A percentile compares a stretch with the other conserved stretches of the same genome.
Evolutionary conservation across 2,113 vertebrate species (phyloP).

Genomic region (Tiliqua scincoides): DNA sequence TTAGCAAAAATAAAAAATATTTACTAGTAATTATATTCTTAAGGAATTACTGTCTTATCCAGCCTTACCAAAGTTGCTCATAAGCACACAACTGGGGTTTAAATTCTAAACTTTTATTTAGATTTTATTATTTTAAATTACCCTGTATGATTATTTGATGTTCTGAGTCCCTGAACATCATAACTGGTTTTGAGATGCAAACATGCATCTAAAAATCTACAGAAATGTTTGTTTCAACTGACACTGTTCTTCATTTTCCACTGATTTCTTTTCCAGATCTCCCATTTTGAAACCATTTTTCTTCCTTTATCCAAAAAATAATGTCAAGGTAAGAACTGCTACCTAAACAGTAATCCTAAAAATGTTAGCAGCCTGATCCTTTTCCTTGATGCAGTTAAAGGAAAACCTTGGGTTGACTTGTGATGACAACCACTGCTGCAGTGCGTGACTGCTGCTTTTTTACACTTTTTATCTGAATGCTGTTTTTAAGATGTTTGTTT

Average conservation of each 20-base stretch:
- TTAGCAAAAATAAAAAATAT: not conserved
- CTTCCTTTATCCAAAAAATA: constrained; percentile 82
- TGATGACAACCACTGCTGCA: too few relatives aligned
- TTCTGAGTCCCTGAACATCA: not conserved
- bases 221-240: not conserved
- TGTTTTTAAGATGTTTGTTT: too few relatives aligned
- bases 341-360: constrained; percentile 1
- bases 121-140: not conserved
- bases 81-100: not conserved
- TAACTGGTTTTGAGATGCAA: not conserved
- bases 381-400: not conserved
- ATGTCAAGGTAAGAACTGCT: constrained; percentile 63
- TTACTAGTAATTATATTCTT: not conserved
- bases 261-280: constrained; percentile 73
- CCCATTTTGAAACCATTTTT: constrained; percentile 88
- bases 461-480: too few relatives aligned
- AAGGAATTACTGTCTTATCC: not conserved
- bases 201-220: not conserved
- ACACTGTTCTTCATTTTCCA: constrained; percentile 15
- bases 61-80: not conserved
- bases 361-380: not conserved
- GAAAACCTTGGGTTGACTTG: not conserved
- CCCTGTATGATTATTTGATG: not conserved
- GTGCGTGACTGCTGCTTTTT: too few relatives aligned
- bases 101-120: too few relatives aligned